phyloP scores from a whole-genome alignment of 2,113 vertebrate species.

The Periophthalmus modestus region DNA sequence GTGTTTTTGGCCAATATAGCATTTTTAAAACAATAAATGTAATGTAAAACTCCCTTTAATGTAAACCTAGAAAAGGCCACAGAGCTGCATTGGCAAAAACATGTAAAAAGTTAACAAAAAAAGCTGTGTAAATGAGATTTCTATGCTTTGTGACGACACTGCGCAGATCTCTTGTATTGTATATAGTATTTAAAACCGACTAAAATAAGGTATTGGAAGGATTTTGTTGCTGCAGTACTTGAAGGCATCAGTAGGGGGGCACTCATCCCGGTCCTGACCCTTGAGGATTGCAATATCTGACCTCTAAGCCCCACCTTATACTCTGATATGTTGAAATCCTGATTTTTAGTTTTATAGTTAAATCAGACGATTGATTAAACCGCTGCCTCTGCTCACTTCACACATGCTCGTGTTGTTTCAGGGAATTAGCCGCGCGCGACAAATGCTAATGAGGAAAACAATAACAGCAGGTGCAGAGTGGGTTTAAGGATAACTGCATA shows the following conservation, averaged over 20 bases:
- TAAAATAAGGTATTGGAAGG: no score
- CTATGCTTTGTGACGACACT: no score
- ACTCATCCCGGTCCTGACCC: background rate
- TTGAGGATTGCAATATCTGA: background rate
- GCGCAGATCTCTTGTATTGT: no score
- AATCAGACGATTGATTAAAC: background rate
- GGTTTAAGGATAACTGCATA: conserved; percentile 5
- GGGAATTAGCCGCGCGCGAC: background rate
- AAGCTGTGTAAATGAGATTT: no score
- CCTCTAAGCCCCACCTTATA: background rate
- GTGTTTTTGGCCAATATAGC: no score
- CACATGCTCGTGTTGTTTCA: conserved; percentile 3
- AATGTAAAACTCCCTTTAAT: no score
- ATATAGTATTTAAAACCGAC: no score
- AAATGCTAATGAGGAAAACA: conserved; percentile 11
- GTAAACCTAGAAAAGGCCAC: no score
- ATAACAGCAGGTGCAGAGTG: background rate
- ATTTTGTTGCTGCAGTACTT: background rate
- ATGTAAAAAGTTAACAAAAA: no score
- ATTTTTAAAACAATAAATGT: no score
- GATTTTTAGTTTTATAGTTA: background rate
- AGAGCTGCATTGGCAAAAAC: no score
- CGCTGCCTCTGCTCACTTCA: background rate
- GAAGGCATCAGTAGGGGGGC: background rate
- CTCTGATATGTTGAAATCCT: background rate